phyloP scores from a whole-genome alignment of 2,113 vertebrate species.

The Corythaeola cristata region DNA sequence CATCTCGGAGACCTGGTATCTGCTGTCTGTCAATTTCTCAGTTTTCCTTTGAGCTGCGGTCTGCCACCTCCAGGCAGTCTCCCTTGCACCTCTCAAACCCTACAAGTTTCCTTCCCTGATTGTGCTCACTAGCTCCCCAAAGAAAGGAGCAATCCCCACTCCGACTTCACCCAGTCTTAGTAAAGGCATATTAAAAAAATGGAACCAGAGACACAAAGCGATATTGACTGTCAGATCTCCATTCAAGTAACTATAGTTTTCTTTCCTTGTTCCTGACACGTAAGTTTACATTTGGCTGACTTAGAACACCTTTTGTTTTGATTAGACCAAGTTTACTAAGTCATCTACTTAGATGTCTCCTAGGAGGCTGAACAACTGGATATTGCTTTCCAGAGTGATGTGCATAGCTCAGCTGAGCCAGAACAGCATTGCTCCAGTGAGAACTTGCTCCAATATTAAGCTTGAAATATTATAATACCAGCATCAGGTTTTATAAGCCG shows the following conservation, averaged over 20 bases:
- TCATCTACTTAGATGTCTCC: not conserved
- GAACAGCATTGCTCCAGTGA: not conserved
- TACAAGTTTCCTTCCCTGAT: not conserved
- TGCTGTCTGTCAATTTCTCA: not conserved
- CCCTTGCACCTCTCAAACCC: not conserved
- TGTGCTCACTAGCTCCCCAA: not conserved
- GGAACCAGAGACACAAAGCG: not conserved
- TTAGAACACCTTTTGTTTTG: not conserved
- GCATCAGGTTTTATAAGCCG: not conserved
- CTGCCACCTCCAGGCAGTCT: not conserved
- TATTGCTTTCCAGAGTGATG: not conserved
- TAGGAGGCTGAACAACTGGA: not conserved
- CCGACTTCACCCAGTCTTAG: not conserved
- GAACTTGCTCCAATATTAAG: not conserved
- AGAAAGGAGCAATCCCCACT: not conserved
- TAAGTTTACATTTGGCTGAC: constrained; percentile 10
- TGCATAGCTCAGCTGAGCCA: not conserved
- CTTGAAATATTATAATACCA: not conserved
- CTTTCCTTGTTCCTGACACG: not conserved
- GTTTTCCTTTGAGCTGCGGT: not conserved
- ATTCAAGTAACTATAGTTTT: not conserved
- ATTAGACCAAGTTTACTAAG: not conserved
- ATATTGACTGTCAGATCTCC: not conserved
- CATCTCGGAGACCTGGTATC: not conserved
- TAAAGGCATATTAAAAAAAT: not conserved